A percentile compares a stretch with the other conserved stretches of the same genome.
phyloP scores from a whole-genome alignment of 2,113 vertebrate species.

The Pangasianodon hypophthalmus region DNA sequence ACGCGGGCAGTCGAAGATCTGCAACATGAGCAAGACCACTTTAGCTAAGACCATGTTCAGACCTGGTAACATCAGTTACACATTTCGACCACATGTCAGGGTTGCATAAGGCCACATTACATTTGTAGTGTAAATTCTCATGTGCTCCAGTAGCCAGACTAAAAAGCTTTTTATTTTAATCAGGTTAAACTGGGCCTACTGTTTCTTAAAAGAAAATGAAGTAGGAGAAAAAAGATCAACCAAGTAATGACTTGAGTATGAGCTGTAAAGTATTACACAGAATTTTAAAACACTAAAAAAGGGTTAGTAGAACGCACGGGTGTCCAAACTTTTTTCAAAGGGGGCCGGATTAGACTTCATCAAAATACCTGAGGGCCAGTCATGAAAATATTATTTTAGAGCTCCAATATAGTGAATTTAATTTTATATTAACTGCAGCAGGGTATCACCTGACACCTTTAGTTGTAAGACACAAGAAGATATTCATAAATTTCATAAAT shows the following conservation, averaged over 20 bases:
- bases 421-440: no score
- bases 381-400: no score
- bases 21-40: conserved; percentile 33
- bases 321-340: no score
- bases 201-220: background rate
- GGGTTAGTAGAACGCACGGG: no score
- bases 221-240: background rate
- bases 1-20: conserved; percentile 97
- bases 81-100: background rate
- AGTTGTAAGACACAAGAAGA: background rate
- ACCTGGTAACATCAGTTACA: background rate
- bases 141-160: background rate
- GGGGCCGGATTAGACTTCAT: no score
- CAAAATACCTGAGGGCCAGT: no score
- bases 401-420: no score
- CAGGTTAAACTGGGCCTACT: background rate
- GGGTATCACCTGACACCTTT: background rate
- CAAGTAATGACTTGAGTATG: background rate
- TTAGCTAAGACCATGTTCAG: background rate
- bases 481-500: background rate
- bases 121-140: background rate
- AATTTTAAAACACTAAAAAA: no score
- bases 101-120: background rate
- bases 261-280: background rate
- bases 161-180: background rate